These are phyloP conservation scores for Nomia melanderi DNA, from an alignment of 1,140 invertebrate genomes.

Conservation along the genomic window DNA sequence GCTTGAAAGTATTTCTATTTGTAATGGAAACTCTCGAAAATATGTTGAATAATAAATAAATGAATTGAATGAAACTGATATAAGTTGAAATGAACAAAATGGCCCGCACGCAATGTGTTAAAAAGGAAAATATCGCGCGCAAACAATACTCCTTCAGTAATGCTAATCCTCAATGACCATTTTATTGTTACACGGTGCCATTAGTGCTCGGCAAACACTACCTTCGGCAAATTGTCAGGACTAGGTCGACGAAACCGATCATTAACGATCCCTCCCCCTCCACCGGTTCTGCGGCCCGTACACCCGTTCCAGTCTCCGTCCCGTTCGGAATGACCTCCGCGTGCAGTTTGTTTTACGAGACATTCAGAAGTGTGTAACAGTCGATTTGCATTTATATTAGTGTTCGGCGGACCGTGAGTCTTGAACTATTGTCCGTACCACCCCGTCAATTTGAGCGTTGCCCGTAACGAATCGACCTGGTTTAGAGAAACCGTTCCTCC, in stretches of 20 bases:
- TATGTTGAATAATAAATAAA: no score
- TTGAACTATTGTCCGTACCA: conserved; percentile 63
- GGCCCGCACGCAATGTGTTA: no score
- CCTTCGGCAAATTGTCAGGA: conserved; percentile 32
- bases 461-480: conserved; percentile 29
- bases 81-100: no score
- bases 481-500: neutral
- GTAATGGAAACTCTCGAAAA: no score
- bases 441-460: conserved; percentile 56
- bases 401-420: conserved; percentile 60
- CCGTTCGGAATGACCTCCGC: conserved; percentile 40
- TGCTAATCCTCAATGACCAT: conserved; percentile 43
- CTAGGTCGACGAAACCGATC: conserved; percentile 51
- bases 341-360: conserved; percentile 63
- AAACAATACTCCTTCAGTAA: conserved; percentile 17
- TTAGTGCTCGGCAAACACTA: conserved; percentile 42
- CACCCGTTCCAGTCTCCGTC: neutral
- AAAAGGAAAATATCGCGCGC: neutral
- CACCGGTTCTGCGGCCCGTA: no score
- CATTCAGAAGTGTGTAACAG: conserved; percentile 64
- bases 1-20: no score
- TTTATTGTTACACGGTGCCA: conserved; percentile 32
- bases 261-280: conserved; percentile 23
- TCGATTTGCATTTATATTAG: conserved; percentile 75
- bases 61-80: no score